Evolutionary conservation across 2,797 vertebrate genomes (phyloP).

Genomic region (Oophaga sylvatica): DNA sequence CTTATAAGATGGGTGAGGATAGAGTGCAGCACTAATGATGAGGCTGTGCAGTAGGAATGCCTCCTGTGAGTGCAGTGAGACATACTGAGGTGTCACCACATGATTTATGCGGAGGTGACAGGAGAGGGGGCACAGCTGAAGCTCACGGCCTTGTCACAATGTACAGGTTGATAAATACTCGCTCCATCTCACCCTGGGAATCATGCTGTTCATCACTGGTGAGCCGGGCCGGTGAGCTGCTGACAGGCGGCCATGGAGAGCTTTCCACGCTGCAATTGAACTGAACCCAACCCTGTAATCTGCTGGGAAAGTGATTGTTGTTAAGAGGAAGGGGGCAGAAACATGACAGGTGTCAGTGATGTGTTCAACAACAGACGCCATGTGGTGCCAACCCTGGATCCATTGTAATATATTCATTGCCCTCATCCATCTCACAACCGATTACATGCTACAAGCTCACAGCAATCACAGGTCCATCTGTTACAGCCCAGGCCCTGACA

Average conservation of each 20-base stretch:
- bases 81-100: background rate
- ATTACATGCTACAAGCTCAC: conserved; percentile 11
- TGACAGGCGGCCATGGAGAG: background rate
- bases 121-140: background rate
- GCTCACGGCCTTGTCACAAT: background rate
- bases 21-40: background rate
- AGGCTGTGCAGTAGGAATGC: no score
- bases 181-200: background rate
- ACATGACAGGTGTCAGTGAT: conserved; percentile 25
- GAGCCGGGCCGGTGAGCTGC: background rate
- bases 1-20: no score
- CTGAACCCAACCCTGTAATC: conserved; percentile 35
- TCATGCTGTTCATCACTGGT: background rate
- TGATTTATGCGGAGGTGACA: background rate
- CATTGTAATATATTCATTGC: background rate
- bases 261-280: background rate
- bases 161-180: background rate
- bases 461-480: conserved; percentile 1
- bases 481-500: background rate
- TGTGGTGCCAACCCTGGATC: background rate
- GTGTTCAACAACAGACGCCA: conserved; percentile 9
- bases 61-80: background rate
- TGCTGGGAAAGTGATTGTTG: conserved; percentile 24
- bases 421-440: background rate
- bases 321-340: conserved; percentile 9